A percentile compares a stretch with the other conserved stretches of the same genome.
These are phyloP conservation scores for Numenius arquata DNA, from an alignment of 2,113 vertebrate genomes.

Conservation along the genomic window DNA sequence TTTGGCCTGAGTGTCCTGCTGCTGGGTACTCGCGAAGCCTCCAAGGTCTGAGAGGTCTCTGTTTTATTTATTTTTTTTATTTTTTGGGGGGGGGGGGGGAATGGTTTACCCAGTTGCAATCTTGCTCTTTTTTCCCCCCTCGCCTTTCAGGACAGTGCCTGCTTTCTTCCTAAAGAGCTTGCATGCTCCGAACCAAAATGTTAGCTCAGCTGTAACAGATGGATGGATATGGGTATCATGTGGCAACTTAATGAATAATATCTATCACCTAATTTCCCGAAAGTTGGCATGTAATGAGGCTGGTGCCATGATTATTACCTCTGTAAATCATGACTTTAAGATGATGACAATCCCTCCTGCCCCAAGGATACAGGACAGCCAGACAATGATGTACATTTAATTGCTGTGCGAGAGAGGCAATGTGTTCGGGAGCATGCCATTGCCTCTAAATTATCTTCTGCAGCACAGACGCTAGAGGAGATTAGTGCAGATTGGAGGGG, in stretches of 20 bases:
- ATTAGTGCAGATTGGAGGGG: conserved; percentile 24
- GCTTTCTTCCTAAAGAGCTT: conserved; percentile 7
- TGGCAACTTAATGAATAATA: conserved; percentile 70
- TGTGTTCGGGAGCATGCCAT: neutral
- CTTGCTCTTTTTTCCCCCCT: neutral
- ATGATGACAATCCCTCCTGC: conserved; percentile 45
- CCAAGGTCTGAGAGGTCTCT: neutral
- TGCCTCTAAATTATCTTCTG: conserved; percentile 36
- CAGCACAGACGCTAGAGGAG: neutral
- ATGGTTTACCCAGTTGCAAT: neutral
- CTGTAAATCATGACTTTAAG: conserved; percentile 65
- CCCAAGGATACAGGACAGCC: conserved; percentile 34
- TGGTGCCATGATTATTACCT: conserved; percentile 62
- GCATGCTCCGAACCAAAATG: conserved; percentile 1
- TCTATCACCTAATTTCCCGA: conserved; percentile 66
- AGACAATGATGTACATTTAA: conserved; percentile 55
- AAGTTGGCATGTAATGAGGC: conserved; percentile 60
- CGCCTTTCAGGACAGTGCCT: neutral
- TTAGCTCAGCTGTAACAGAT: conserved; percentile 62
- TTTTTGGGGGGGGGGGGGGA: neutral
- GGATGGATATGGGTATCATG: conserved; percentile 48
- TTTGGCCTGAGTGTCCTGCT: neutral
- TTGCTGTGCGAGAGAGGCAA: conserved; percentile 18
- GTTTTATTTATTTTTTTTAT: neutral
- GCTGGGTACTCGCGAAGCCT: neutral